Conservation (phyloP, 37 sponge, comb jelly and placozoan species). For the Axinella damicornis region DNA sequence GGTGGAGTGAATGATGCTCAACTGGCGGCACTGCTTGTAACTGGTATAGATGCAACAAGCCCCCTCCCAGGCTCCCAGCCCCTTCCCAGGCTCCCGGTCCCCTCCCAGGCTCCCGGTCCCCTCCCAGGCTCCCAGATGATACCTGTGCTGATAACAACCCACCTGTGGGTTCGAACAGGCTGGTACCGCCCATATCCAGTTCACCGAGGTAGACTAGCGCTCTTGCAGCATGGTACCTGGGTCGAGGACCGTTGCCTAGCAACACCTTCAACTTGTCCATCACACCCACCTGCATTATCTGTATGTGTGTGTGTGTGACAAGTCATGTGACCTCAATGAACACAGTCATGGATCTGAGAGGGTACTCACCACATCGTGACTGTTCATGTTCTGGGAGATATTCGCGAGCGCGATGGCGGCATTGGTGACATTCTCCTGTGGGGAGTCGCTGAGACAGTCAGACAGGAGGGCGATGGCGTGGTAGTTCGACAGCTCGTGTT, state of each 20-base stretch:
- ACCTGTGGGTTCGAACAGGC: conserved; percentile 23
- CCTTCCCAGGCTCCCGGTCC: too few species aligned
- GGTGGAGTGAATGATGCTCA: too few species aligned
- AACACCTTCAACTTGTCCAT: conserved; percentile 33
- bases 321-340: too few species aligned
- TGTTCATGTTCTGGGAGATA: conserved; percentile 52
- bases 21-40: too few species aligned
- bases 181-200: conserved; percentile 47
- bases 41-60: too few species aligned
- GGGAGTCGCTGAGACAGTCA: conserved; percentile 15
- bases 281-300: conserved; percentile 42
- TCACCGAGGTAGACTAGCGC: conserved; percentile 80
- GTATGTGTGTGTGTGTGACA: background rate
- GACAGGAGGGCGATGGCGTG: conserved; percentile 47
- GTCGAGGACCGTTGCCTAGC: conserved; percentile 40
- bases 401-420: conserved; percentile 79
- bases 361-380: conserved; percentile 63
- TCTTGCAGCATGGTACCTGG: conserved; percentile 70
- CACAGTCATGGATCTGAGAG: too few species aligned
- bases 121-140: too few species aligned
- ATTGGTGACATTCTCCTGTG: conserved; percentile 74
- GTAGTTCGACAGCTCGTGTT: conserved; percentile 35
- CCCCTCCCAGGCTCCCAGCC: too few species aligned
- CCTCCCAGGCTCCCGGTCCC: too few species aligned
- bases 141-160: too few species aligned